Evolutionary conservation across 2,888 invertebrate genomes (phyloP).

Genomic region (Acleris laterana): DNA sequence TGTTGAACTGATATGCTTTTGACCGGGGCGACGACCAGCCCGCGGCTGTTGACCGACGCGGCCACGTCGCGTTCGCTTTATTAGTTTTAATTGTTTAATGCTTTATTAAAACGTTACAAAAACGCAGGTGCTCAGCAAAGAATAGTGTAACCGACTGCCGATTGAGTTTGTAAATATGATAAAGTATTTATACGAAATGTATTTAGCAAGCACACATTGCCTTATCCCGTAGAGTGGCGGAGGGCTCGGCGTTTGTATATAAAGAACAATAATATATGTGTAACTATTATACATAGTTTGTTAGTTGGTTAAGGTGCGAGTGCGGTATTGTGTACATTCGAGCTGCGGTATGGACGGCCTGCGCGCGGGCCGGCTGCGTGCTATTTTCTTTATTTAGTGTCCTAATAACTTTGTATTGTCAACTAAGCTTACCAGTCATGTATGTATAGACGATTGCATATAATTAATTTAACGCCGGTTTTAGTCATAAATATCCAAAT

Average conservation of each 20-base stretch:
- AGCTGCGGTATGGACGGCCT: conserved; percentile 54
- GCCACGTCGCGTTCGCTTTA: conserved; percentile 46
- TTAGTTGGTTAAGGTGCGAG: conserved; percentile 79
- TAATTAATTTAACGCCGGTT: conserved; percentile 81
- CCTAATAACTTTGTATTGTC: conserved; percentile 78
- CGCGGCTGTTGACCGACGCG: conserved; percentile 9
- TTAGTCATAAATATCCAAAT: conserved; percentile 85
- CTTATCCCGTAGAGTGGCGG: conserved; percentile 66
- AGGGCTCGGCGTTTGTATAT: conserved; percentile 75
- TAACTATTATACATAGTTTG: conserved; percentile 76
- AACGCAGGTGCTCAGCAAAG: conserved; percentile 67
- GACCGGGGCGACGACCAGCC: conserved; percentile 22
- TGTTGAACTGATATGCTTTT: conserved; percentile 56
- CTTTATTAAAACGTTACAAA: conserved; percentile 71
- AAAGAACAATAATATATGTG: conserved; percentile 76
- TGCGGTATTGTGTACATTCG: conserved; percentile 68
- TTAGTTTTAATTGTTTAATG: conserved; percentile 66
- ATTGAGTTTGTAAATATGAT: conserved; percentile 78
- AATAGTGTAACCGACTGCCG: conserved; percentile 67
- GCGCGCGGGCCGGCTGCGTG: conserved; percentile 62
- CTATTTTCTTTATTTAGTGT: conserved; percentile 79
- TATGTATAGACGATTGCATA: conserved; percentile 80
- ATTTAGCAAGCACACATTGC: conserved; percentile 71
- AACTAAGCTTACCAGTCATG: conserved; percentile 83
- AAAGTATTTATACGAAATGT: conserved; percentile 66